phyloP scores from a whole-genome alignment of 2,888 invertebrate genomes.

The Smittia aterrima region DNA sequence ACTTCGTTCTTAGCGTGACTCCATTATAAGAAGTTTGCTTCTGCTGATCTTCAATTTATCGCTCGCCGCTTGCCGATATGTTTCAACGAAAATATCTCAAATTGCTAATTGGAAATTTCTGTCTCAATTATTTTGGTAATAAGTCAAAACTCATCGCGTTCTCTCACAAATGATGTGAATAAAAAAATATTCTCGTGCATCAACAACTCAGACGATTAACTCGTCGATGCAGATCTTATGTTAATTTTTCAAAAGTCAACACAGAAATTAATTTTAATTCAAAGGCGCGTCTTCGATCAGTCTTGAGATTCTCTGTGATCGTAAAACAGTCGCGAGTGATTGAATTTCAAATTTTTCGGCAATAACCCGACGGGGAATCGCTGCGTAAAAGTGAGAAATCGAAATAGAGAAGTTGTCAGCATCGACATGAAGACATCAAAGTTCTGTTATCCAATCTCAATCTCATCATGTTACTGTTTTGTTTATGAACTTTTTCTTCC shows the following conservation, averaged over 20 bases:
- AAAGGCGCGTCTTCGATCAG: too few relatives aligned
- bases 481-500: neutral
- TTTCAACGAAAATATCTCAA: neutral
- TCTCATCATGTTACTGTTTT: neutral
- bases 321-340: neutral
- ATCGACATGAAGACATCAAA: neutral
- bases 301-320: neutral
- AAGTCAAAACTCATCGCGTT: slow-evolving; percentile 12
- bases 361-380: neutral
- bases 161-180: neutral
- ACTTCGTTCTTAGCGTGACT: slow-evolving; percentile 29
- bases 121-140: slow-evolving; percentile 23
- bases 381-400: neutral
- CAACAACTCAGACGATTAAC: neutral
- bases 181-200: neutral
- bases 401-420: neutral
- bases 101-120: slow-evolving; percentile 29
- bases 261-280: neutral
- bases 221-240: neutral
- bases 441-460: neutral
- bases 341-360: neutral
- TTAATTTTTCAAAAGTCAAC: neutral
- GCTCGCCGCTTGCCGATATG: neutral
- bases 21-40: neutral
- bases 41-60: slow-evolving; percentile 12